Percentiles rank a stretch among this genome's conserved stretches.
These are phyloP conservation scores for Xenotilapia leptura DNA, from an alignment of 2,113 vertebrate species.

Conservation along the genomic window DNA sequence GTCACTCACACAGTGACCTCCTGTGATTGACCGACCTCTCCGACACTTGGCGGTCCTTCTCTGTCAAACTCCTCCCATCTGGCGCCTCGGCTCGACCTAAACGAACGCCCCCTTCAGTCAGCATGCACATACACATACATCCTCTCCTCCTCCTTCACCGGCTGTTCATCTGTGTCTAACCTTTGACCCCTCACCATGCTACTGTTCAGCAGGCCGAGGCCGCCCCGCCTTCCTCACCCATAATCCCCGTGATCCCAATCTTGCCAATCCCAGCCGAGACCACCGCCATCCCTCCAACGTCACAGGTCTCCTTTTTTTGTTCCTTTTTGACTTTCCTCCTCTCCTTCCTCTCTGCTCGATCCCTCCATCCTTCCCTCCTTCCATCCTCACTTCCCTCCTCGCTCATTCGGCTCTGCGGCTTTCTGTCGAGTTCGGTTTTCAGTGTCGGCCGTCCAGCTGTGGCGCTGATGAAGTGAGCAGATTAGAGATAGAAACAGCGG, in stretches of 20 bases:
- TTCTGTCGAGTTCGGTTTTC: neutral
- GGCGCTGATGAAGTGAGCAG: conserved; percentile 17
- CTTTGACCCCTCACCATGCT: conserved; percentile 65
- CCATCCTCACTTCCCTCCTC: neutral
- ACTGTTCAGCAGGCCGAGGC: conserved; percentile 93
- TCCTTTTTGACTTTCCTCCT: conserved; percentile 52
- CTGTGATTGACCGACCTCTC: neutral
- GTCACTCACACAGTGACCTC: neutral
- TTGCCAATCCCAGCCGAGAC: conserved; percentile 87
- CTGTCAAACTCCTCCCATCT: neutral
- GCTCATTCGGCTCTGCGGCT: conserved; percentile 21
- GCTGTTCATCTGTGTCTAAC: conserved; percentile 55
- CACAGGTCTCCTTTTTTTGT: conserved; percentile 83
- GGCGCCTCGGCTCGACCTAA: neutral
- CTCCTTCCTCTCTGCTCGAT: conserved; percentile 8
- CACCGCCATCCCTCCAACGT: conserved; percentile 80
- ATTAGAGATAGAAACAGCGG: conserved; percentile 4
- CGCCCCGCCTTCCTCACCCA: conserved; percentile 84
- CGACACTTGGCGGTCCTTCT: neutral
- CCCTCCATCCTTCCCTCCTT: neutral
- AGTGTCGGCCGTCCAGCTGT: neutral
- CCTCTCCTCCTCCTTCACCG: neutral
- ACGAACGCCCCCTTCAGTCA: neutral
- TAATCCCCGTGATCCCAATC: conserved; percentile 93
- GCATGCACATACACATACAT: neutral